Conservation (phyloP, 2,113 vertebrate species). For the Heterotilapia buettikoferi region DNA sequence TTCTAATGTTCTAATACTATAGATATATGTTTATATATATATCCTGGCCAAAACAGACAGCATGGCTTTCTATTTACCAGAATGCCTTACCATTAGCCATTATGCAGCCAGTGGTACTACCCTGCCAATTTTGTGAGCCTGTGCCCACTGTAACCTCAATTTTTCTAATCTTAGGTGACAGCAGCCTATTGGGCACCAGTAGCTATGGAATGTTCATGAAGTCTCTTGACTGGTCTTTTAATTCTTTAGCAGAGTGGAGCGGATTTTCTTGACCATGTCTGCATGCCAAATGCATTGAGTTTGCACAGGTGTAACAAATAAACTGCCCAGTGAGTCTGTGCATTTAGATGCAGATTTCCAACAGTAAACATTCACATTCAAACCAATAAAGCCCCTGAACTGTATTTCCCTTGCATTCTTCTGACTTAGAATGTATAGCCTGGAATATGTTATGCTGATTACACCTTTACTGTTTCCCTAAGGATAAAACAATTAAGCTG, state of each 20-base stretch:
- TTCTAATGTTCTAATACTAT: background rate
- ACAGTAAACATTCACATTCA: background rate
- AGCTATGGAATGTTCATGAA: background rate
- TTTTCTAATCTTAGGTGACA: background rate
- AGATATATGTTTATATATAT: background rate
- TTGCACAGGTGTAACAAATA: background rate
- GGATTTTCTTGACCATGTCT: background rate
- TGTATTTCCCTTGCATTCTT: background rate
- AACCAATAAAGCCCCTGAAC: background rate
- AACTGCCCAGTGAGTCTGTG: background rate
- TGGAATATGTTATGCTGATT: background rate
- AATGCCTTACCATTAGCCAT: background rate
- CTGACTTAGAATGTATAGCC: background rate
- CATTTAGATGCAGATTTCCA: background rate
- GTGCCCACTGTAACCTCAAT: background rate
- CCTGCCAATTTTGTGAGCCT: background rate
- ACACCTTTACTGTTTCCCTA: background rate
- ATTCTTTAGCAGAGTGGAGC: background rate
- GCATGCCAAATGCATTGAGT: background rate
- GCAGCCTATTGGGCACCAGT: background rate
- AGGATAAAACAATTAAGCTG: background rate
- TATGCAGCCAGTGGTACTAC: background rate
- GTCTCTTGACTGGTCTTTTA: background rate
- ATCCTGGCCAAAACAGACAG: background rate
- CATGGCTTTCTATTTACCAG: background rate